These are phyloP conservation scores for Crotalus viridis DNA, from an alignment of 2,113 vertebrate species.

Conservation along the genomic window DNA sequence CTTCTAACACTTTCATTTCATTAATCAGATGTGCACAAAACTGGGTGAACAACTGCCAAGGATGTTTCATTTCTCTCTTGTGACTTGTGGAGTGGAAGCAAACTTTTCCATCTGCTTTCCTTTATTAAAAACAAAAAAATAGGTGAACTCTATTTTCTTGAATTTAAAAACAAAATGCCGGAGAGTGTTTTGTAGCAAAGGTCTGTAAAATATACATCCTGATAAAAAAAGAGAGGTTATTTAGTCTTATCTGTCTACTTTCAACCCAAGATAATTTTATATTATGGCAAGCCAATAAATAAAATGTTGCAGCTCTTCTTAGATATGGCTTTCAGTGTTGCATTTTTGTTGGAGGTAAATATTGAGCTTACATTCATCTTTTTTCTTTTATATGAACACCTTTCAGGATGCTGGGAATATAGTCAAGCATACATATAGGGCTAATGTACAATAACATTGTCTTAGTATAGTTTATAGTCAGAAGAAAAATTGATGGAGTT, in stretches of 20 bases:
- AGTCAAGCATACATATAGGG: not conserved
- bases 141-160: slow-evolving; percentile 31
- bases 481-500: not conserved
- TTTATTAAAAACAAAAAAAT: not conserved
- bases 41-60: not conserved
- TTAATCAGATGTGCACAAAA: not conserved
- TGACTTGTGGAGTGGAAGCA: slow-evolving; percentile 6
- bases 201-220: slow-evolving; percentile 23
- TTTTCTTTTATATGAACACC: not conserved
- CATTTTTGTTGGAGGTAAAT: not conserved
- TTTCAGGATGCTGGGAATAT: not conserved
- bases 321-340: not conserved
- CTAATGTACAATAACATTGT: not conserved
- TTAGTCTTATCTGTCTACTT: not conserved
- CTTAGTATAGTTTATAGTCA: not conserved
- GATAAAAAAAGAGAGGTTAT: slow-evolving; percentile 22
- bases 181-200: slow-evolving; percentile 24
- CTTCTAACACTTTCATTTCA: not conserved
- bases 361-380: not conserved
- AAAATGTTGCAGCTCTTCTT: slow-evolving; percentile 27
- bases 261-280: slow-evolving; percentile 34
- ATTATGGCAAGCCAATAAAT: slow-evolving; percentile 19
- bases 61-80: not conserved
- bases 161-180: slow-evolving; percentile 26
- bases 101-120: slow-evolving; percentile 23